Conservation (phyloP, 2,888 invertebrate species). For the Sclerodermus sp. region DNA sequence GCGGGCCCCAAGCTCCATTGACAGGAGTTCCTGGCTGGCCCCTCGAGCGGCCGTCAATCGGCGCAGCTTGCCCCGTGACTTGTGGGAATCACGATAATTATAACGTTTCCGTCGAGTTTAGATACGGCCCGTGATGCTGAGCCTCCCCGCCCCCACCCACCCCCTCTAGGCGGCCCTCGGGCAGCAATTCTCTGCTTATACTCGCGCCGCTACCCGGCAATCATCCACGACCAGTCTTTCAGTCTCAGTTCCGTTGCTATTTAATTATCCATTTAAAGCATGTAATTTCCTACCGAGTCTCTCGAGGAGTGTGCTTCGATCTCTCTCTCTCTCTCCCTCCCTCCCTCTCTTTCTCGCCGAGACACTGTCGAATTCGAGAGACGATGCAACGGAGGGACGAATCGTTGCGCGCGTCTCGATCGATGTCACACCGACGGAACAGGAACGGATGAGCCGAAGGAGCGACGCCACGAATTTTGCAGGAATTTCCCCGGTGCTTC, state of each 20-base stretch:
- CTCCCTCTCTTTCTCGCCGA: conserved; percentile 6
- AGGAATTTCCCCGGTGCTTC: too few relatives aligned
- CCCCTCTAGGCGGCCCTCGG: conserved; percentile 38
- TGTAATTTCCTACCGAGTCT: conserved; percentile 51
- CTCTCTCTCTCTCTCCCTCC: conserved; percentile 1
- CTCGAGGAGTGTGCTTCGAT: conserved; percentile 3
- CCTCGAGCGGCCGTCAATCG: conserved; percentile 27
- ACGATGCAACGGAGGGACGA: too few relatives aligned
- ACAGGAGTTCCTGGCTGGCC: conserved; percentile 24
- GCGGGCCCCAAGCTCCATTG: conserved; percentile 18
- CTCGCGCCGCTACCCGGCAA: conserved; percentile 56
- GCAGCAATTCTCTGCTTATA: conserved; percentile 52
- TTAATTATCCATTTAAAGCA: conserved; percentile 59
- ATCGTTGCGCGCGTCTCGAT: too few relatives aligned
- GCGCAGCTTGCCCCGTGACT: conserved; percentile 33
- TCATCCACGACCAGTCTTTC: conserved; percentile 58
- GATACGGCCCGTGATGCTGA: conserved; percentile 43
- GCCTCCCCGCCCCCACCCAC: conserved; percentile 32
- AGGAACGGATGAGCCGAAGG: too few relatives aligned
- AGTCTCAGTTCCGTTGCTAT: conserved; percentile 58
- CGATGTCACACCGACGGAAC: too few relatives aligned
- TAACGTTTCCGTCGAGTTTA: conserved; percentile 50
- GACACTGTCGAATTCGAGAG: not conserved
- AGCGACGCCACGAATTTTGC: too few relatives aligned
- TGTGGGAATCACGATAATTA: conserved; percentile 56